A percentile compares a stretch with the other conserved stretches of the same genome.
These are phyloP conservation scores for Poeciliopsis retropinna DNA, from an alignment of 2,113 vertebrate genomes.

Conservation along the genomic window DNA sequence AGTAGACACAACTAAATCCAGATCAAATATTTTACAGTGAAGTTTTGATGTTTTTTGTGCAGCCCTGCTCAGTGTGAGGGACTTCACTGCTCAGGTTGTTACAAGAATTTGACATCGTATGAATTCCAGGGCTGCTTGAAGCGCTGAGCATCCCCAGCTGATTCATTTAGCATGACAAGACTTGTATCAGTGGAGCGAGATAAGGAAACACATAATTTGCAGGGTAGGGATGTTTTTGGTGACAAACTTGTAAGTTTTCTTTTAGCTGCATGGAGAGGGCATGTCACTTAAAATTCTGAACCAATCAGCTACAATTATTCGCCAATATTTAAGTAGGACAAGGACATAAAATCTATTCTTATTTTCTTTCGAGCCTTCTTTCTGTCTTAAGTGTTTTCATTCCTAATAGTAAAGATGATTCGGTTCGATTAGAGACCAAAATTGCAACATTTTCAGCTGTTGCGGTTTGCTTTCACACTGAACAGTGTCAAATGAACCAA, in stretches of 20 bases:
- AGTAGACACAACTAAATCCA: no score
- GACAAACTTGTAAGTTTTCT: not conserved
- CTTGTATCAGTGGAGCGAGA: slow-evolving; percentile 35
- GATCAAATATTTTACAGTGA: no score
- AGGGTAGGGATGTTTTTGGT: not conserved
- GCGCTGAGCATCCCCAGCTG: slow-evolving; percentile 21
- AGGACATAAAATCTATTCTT: not conserved
- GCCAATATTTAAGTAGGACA: not conserved
- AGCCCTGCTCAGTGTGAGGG: not conserved
- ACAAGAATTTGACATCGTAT: slow-evolving; percentile 41
- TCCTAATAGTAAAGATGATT: no score
- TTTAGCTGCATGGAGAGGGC: not conserved
- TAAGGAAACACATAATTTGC: not conserved
- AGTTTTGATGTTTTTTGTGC: not conserved
- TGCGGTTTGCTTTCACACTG: no score
- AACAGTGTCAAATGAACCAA: no score
- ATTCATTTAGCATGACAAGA: slow-evolving; percentile 44
- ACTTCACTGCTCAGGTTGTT: slow-evolving; percentile 32
- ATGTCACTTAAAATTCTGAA: not conserved
- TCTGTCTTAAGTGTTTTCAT: not conserved
- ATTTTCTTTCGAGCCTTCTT: not conserved
- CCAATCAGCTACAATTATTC: not conserved
- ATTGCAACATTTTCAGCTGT: no score
- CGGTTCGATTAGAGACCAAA: no score
- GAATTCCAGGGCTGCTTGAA: slow-evolving; percentile 53